Evolutionary conservation across 2,113 vertebrate genomes (phyloP), one percentile per base, ranked within the genome.

Genomic region (Etheostoma cragini): DNA sequence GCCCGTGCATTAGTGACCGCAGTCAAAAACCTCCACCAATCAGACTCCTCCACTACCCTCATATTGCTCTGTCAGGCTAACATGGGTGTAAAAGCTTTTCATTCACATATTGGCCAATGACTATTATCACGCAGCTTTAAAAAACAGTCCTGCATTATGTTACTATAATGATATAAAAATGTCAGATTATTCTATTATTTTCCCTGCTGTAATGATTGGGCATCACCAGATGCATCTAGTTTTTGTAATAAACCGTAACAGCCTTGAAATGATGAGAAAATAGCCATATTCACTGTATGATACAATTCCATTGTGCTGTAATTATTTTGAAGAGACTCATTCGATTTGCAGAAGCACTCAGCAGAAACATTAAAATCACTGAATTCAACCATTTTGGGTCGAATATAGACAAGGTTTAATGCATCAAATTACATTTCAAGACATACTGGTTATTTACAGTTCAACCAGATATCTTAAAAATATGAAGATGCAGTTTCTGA

Each of bases 1-100:
- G 96, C 91, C 95, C 96, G 5, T 97, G 96, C 78, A 94, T 97
- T 26, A 95, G 93, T 0, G 94, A 95, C 0, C 89, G 82, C 15
- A 78, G 68, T 22, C 93, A 90, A 53, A 95, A 92, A 6, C 1
- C 91, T 5, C 96, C 95, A 69, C 95, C 96, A 2, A 94, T 97
- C 82, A 93, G 92, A 46, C 95, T 97, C 61, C 93, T 96, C 69
- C 95, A 96, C 73, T 89, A 95, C 77, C 88, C 90, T 6, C 61
- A 87, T 1, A 82, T 86, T 1, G 26, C 64, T 38, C 74, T 93
- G 52, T 88, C 78, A 1, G 76, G 8, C 52, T 92, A 33, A 88
- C 7, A 15, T 38, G 11, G 5, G 50, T 14, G 10, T 77, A 4
- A 22, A 56, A 56, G 42, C 49, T 24, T 66, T 47, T 76, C 68